Percentiles rank a stretch among this genome's conserved stretches.
These are phyloP conservation scores for Pterophyllum scalare DNA, from an alignment of 2,113 vertebrate genomes.

Conservation along the genomic window DNA sequence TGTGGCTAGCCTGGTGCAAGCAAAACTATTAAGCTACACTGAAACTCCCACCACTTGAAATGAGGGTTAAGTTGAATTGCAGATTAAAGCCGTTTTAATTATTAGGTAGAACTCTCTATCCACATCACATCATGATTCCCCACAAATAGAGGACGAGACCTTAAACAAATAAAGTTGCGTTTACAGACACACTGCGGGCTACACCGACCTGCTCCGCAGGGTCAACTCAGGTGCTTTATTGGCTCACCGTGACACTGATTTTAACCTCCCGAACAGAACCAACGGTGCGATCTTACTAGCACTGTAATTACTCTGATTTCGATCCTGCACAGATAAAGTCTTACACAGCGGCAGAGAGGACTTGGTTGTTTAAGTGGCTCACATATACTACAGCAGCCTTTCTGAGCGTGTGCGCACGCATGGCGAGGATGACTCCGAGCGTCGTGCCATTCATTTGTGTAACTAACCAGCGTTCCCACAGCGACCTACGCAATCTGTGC, in stretches of 20 bases:
- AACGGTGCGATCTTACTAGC: background rate
- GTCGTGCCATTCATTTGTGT: background rate
- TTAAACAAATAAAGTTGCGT: background rate
- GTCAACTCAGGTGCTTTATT: background rate
- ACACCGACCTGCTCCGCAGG: background rate
- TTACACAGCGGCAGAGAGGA: background rate
- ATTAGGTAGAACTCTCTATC: background rate
- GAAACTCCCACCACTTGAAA: no score
- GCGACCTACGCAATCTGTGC: background rate
- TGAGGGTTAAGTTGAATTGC: background rate
- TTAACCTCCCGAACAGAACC: background rate
- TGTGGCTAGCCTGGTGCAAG: background rate
- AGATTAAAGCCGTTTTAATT: background rate
- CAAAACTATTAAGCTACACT: background rate
- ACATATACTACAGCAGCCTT: background rate
- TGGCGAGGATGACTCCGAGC: background rate
- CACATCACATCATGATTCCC: background rate
- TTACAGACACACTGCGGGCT: background rate
- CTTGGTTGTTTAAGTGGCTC: background rate
- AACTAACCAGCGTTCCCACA: background rate
- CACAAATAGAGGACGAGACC: background rate
- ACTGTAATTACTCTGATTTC: background rate
- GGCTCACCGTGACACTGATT: slow-evolving; percentile 2
- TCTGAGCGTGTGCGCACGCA: background rate
- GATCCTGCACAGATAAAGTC: background rate